These are phyloP conservation scores for Contarinia nasturtii DNA, from an alignment of 1,140 invertebrate species.

Conservation along the genomic window DNA sequence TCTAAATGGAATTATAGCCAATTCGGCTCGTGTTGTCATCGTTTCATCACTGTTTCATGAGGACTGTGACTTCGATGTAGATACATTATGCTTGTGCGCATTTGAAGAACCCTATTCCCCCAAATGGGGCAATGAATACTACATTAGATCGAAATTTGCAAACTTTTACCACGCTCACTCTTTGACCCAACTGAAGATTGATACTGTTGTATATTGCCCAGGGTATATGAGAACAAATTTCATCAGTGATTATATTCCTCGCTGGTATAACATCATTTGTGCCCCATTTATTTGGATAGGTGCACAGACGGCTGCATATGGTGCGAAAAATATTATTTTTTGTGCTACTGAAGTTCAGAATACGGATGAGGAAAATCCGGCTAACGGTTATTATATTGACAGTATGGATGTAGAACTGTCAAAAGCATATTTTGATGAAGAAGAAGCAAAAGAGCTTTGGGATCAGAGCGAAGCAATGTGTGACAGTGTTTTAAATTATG, in stretches of 20 bases:
- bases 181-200: slow-evolving; percentile 32
- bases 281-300: slow-evolving; percentile 46
- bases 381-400: slow-evolving; percentile 47
- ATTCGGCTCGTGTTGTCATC: slow-evolving; percentile 35
- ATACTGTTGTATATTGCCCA: slow-evolving; percentile 59
- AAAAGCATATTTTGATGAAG: slow-evolving; percentile 36
- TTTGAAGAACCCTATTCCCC: slow-evolving; percentile 21
- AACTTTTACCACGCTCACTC: slow-evolving; percentile 40
- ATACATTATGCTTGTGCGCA: slow-evolving; percentile 35
- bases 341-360: slow-evolving; percentile 38
- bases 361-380: slow-evolving; percentile 17
- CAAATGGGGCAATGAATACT: slow-evolving; percentile 42
- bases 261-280: slow-evolving; percentile 49
- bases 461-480: slow-evolving; percentile 37
- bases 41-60: slow-evolving; percentile 31
- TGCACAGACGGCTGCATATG: slow-evolving; percentile 53
- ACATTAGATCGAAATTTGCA: slow-evolving; percentile 62
- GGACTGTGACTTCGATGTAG: slow-evolving; percentile 42
- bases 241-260: slow-evolving; percentile 43
- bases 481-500: too few relatives aligned
- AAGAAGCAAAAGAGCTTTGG: slow-evolving; percentile 47
- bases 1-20: slow-evolving; percentile 40
- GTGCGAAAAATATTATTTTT: slow-evolving; percentile 53
- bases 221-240: slow-evolving; percentile 70
- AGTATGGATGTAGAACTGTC: slow-evolving; percentile 47